Evolutionary conservation across 2,113 vertebrate genomes (phyloP).

Genomic region (Saguinus midas): DNA sequence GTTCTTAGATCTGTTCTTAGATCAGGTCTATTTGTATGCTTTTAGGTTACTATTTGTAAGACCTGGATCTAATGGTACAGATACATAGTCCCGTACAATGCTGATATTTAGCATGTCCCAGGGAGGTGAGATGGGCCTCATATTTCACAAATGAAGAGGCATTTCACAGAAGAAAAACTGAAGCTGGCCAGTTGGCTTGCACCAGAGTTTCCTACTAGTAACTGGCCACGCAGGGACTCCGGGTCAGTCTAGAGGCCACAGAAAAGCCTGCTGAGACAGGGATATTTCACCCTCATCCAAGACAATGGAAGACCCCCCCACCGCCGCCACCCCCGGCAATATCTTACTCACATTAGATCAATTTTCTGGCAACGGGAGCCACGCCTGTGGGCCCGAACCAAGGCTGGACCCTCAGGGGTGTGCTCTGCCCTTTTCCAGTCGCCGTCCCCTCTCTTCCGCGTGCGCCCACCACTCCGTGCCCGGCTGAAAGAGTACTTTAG

Average conservation of each 20-base stretch:
- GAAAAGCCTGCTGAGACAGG: not conserved
- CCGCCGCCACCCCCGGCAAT: not conserved
- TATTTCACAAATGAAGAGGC: not conserved
- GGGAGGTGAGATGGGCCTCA: not conserved
- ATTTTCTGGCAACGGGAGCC: not conserved
- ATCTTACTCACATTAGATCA: not conserved
- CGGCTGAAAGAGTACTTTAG: rapidly evolving
- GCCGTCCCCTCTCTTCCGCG: rapidly evolving
- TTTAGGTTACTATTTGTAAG: not conserved
- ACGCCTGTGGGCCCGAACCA: too few species aligned
- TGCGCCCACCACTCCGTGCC: rapidly evolving
- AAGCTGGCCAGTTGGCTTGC: not conserved
- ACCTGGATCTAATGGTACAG: not conserved
- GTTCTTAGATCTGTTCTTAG: too few species aligned
- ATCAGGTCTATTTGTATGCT: not conserved
- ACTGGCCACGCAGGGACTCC: not conserved
- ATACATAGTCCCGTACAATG: not conserved
- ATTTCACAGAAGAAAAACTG: not conserved
- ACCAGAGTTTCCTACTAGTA: not conserved
- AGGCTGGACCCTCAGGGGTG: not conserved
- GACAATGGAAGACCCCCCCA: not conserved
- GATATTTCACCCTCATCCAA: not conserved
- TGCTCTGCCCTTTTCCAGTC: not conserved
- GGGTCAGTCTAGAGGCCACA: not conserved
- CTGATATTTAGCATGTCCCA: not conserved